Conservation (phyloP, 2,113 vertebrate species). For the Chascanopsetta lugubris region DNA sequence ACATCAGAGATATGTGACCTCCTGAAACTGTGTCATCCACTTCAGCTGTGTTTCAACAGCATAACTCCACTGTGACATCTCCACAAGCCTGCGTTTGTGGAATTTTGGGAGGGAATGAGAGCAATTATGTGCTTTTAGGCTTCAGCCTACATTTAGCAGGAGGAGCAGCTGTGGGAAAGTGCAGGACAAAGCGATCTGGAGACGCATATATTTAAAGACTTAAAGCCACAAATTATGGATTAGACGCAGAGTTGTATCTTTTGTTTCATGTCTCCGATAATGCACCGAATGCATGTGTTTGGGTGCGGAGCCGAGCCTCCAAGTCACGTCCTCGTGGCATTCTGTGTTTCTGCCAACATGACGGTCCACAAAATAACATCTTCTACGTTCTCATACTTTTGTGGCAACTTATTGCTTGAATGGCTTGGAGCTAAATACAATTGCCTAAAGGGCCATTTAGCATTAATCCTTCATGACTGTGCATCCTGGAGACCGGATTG, state of each 20-base stretch:
- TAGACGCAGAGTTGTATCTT: not conserved
- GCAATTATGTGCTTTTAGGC: conserved; percentile 45
- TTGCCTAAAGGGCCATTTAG: conserved; percentile 5
- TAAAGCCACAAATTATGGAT: conserved; percentile 29
- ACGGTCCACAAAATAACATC: conserved; percentile 2
- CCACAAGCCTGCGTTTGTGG: conserved; percentile 18
- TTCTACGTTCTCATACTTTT: conserved; percentile 9
- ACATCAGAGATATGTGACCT: not conserved
- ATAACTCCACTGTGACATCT: conserved; percentile 26
- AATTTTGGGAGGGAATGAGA: conserved; percentile 27
- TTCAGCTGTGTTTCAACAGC: not conserved
- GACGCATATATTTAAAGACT: conserved; percentile 14
- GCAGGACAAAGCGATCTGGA: conserved; percentile 19
- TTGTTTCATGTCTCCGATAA: conserved; percentile 7
- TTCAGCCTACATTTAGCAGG: conserved; percentile 34
- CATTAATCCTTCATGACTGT: conserved; percentile 43
- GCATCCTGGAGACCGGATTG: conserved; percentile 43
- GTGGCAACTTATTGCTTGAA: conserved; percentile 5
- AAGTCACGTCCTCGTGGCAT: conserved; percentile 4
- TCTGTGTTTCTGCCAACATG: conserved; percentile 2
- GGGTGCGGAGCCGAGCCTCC: not conserved
- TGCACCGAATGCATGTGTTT: not conserved
- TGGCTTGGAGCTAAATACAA: conserved; percentile 1
- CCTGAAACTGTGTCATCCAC: not conserved
- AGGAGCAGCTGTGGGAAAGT: conserved; percentile 31